These are phyloP conservation scores for Trachelus troglodyta DNA, from an alignment of 2,888 invertebrate genomes.

Conservation along the genomic window DNA sequence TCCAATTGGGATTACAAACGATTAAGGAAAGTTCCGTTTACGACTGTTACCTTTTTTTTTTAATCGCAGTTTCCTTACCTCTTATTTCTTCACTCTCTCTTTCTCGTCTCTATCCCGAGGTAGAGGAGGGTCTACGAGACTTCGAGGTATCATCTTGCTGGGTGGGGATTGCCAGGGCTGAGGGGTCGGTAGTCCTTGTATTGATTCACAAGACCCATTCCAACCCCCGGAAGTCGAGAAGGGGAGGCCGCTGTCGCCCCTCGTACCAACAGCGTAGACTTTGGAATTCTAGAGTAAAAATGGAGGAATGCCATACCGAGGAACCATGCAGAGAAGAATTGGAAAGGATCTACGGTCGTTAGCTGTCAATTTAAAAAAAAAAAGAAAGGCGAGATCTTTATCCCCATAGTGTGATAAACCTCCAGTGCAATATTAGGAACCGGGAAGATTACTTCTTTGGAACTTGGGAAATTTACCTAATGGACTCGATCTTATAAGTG, in stretches of 20 bases:
- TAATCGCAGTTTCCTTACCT: background rate
- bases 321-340: slow-evolving; percentile 4
- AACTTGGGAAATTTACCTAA: background rate
- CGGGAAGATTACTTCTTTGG: background rate
- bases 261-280: slow-evolving; percentile 16
- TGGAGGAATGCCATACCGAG: slow-evolving; percentile 13
- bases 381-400: background rate
- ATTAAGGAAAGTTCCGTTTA: background rate
- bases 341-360: background rate
- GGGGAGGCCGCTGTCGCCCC: slow-evolving; percentile 8
- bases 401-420: background rate
- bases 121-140: background rate
- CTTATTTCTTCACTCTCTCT: slow-evolving; percentile 16
- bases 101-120: slow-evolving; percentile 1
- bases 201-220: slow-evolving; percentile 54
- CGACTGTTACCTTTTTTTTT: background rate
- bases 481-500: background rate
- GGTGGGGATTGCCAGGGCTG: slow-evolving; percentile 20
- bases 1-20: background rate
- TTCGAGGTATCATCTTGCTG: slow-evolving; percentile 3
- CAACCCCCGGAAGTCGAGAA: slow-evolving; percentile 5
- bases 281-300: slow-evolving; percentile 20
- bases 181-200: slow-evolving; percentile 59
- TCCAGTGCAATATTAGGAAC: background rate
- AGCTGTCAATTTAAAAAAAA: background rate